Evolutionary conservation across 2,888 invertebrate species (phyloP).

Genomic region (Teinopalpus imperialis): DNA sequence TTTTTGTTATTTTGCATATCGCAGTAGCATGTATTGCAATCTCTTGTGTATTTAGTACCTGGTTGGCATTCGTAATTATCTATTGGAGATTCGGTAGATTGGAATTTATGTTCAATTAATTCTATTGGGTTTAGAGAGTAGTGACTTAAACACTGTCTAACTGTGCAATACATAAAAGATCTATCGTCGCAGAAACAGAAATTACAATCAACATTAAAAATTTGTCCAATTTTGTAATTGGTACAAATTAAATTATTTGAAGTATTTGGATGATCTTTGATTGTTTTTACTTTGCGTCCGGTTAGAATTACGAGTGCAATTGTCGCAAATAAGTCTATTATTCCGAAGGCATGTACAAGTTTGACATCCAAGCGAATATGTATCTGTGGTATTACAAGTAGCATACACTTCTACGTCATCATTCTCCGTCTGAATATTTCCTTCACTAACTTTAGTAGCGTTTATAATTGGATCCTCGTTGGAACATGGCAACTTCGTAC

Average conservation of each 20-base stretch:
- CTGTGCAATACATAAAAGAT: conserved; percentile 63
- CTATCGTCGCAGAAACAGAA: conserved; percentile 72
- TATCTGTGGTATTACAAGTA: conserved; percentile 54
- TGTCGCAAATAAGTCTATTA: conserved; percentile 65
- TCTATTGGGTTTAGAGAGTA: conserved; percentile 18
- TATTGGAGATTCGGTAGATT: conserved; percentile 28
- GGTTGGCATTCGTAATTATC: conserved; percentile 47
- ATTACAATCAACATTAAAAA: conserved; percentile 75
- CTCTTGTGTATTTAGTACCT: conserved; percentile 47
- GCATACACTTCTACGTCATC: conserved; percentile 44
- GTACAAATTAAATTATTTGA: conserved; percentile 32
- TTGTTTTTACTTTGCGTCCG: background rate
- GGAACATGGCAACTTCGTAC: conserved; percentile 51
- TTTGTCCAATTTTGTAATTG: conserved; percentile 41
- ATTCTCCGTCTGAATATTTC: conserved; percentile 9
- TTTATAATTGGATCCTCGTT: conserved; percentile 38
- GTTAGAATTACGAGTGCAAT: conserved; percentile 62
- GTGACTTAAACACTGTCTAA: conserved; percentile 49
- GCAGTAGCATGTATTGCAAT: conserved; percentile 63
- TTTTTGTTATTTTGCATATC: conserved; percentile 41
- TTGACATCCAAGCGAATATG: conserved; percentile 76
- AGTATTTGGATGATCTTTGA: background rate
- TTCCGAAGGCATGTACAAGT: conserved; percentile 72
- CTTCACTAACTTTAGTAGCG: conserved; percentile 17
- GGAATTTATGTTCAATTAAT: background rate